Percentiles rank a stretch among this genome's conserved stretches.
These are phyloP conservation scores for Phataginus tricuspis DNA, from an alignment of 2,797 vertebrate genomes.

Conservation along the genomic window DNA sequence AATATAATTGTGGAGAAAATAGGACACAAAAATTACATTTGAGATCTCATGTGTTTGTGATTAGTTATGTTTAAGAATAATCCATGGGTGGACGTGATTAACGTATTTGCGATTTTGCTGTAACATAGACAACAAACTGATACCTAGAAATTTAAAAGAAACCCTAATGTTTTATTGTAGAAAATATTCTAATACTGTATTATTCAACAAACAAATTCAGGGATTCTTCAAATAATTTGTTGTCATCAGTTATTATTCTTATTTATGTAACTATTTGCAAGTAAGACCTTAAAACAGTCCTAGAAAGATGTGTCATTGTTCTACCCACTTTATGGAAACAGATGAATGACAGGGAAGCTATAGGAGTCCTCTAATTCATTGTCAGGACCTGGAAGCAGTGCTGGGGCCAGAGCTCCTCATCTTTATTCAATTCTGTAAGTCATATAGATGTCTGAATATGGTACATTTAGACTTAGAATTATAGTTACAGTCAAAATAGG, in stretches of 20 bases:
- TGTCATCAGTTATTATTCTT: conserved; percentile 18
- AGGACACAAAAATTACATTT: conserved; percentile 45
- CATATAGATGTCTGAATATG: not conserved
- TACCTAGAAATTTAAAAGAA: conserved; percentile 45
- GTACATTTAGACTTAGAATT: conserved; percentile 51
- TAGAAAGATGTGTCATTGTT: conserved; percentile 1
- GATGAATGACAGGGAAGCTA: not conserved
- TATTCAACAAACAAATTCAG: not conserved
- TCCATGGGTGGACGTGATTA: not conserved
- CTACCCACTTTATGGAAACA: not conserved
- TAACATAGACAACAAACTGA: not conserved
- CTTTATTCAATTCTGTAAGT: not conserved
- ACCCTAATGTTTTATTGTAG: conserved; percentile 9
- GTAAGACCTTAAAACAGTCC: not conserved
- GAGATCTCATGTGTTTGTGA: not conserved
- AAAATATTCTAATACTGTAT: conserved; percentile 26
- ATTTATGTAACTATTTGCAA: conserved; percentile 50
- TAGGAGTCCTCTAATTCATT: conserved; percentile 3
- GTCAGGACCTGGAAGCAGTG: not conserved
- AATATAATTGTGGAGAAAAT: conserved; percentile 39
- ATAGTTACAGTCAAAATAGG: conserved; percentile 2
- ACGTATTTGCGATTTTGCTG: not conserved
- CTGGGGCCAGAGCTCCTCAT: not conserved
- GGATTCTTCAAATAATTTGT: conserved; percentile 19
- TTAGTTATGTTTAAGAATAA: conserved; percentile 52